These are phyloP conservation scores for Ancistrus triradiatus DNA, from an alignment of 2,113 vertebrate species.

Conservation along the genomic window DNA sequence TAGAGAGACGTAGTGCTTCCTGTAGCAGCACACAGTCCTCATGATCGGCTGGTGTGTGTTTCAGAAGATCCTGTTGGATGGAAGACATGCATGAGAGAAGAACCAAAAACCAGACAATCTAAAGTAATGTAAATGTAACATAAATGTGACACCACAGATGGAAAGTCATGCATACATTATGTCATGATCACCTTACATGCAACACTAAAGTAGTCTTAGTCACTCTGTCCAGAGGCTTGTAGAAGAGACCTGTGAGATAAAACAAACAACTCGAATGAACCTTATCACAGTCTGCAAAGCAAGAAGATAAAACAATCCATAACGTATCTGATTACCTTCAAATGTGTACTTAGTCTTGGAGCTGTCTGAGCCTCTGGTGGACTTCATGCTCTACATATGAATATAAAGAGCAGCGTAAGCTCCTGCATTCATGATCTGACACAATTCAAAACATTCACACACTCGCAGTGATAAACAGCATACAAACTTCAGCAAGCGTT, in stretches of 20 bases:
- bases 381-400: constrained; percentile 63
- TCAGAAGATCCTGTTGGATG: constrained; percentile 62
- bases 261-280: not conserved
- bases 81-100: not conserved
- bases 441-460: not conserved
- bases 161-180: too few relatives aligned
- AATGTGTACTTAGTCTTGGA: constrained; percentile 61
- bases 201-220: constrained; percentile 72
- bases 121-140: not conserved
- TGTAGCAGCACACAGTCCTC: constrained; percentile 55
- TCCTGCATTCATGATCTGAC: not conserved
- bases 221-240: constrained; percentile 70
- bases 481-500: constrained; percentile 64
- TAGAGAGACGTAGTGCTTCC: constrained; percentile 67
- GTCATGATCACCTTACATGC: too few relatives aligned
- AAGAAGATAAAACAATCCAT: not conserved
- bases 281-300: not conserved
- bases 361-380: constrained; percentile 54
- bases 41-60: constrained; percentile 63
- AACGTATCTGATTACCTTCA: constrained; percentile 55
- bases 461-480: not conserved
- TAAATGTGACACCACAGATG: not conserved
- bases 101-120: not conserved
- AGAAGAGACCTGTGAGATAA: constrained; percentile 62
- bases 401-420: not conserved